Conservation (phyloP, 2,888 invertebrate genomes). For the Conchocele bisecta region DNA sequence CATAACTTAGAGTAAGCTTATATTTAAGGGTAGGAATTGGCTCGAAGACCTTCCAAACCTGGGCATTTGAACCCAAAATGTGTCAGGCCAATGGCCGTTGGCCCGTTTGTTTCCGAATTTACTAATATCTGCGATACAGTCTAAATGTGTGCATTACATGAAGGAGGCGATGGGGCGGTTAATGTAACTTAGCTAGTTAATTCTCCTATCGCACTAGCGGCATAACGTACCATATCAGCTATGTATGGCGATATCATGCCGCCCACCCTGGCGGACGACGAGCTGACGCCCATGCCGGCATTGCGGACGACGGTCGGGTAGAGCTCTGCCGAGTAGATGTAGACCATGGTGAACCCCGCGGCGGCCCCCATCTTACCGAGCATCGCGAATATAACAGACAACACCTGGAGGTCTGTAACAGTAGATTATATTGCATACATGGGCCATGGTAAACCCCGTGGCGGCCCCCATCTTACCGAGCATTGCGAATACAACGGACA, state of each 20-base stretch:
- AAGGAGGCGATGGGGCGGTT: too few relatives aligned
- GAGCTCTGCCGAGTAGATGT: conserved; percentile 62
- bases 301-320: conserved; percentile 64
- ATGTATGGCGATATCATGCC: conserved; percentile 65
- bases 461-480: conserved; percentile 42
- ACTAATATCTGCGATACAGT: too few relatives aligned
- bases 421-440: too few relatives aligned
- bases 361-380: conserved; percentile 42
- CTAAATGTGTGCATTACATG: too few relatives aligned
- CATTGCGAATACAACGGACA: conserved; percentile 34
- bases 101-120: too few relatives aligned
- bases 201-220: too few relatives aligned
- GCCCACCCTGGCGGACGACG: conserved; percentile 59
- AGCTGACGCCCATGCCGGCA: conserved; percentile 61
- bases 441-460: conserved; percentile 54
- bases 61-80: too few relatives aligned
- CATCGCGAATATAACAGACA: conserved; percentile 34
- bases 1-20: too few relatives aligned
- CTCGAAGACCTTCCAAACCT: too few relatives aligned
- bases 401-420: conserved; percentile 28
- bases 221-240: conserved; percentile 57
- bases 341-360: conserved; percentile 55
- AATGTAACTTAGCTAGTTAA: too few relatives aligned
- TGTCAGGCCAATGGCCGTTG: too few relatives aligned
- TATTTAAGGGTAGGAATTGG: too few relatives aligned